These are phyloP conservation scores for Hippoglossus hippoglossus DNA, from an alignment of 2,797 vertebrate genomes.

Conservation along the genomic window DNA sequence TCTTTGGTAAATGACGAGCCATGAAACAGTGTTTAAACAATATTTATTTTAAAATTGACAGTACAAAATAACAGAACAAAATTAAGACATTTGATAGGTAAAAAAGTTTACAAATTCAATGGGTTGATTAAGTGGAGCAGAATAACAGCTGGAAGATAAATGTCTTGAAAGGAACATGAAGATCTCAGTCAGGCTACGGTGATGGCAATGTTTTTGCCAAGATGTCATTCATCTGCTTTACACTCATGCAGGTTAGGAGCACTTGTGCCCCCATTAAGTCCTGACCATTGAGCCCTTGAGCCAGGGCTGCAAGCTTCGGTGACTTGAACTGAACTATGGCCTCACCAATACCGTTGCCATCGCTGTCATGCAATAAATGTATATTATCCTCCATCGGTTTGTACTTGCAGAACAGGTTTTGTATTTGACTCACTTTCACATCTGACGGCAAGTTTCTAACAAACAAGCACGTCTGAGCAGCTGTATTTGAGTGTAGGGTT, in stretches of 20 bases:
- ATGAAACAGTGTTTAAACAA: neutral
- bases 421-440: conserved; percentile 86
- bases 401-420: conserved; percentile 84
- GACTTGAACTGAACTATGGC: conserved; percentile 88
- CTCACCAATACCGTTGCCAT: conserved; percentile 88
- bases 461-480: conserved; percentile 58
- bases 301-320: conserved; percentile 82
- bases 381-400: conserved; percentile 82
- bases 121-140: too few species aligned
- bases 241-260: conserved; percentile 86
- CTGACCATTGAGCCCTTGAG: conserved; percentile 82
- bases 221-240: conserved; percentile 85
- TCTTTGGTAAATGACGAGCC: neutral
- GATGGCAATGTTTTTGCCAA: conserved; percentile 25
- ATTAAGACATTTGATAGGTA: neutral
- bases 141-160: too few species aligned
- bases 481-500: neutral
- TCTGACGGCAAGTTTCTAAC: conserved; percentile 89
- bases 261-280: conserved; percentile 86
- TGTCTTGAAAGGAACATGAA: too few species aligned
- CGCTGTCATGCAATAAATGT: conserved; percentile 82
- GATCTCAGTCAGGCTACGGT: too few species aligned
- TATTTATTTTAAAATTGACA: conserved; percentile 31
- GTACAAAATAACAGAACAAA: too few species aligned
- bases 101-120: neutral